Percentiles rank a stretch among this genome's conserved stretches.
These are phyloP conservation scores for Perca flavescens DNA, from an alignment of 2,113 vertebrate genomes.

Conservation along the genomic window DNA sequence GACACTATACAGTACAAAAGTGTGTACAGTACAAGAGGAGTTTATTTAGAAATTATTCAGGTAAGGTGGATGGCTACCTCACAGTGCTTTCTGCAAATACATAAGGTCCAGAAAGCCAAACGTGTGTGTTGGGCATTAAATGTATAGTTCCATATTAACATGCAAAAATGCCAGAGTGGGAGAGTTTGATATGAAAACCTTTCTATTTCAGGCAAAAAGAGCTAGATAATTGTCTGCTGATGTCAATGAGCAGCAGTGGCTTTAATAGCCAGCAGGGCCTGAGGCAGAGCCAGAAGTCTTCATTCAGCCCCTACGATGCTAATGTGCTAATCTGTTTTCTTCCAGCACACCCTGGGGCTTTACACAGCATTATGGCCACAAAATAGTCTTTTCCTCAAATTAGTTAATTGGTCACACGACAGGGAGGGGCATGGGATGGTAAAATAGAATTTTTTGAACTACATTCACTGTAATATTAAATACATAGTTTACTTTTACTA, in stretches of 20 bases:
- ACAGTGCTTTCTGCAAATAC: not conserved
- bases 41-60: not conserved
- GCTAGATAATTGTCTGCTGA: constrained; percentile 23
- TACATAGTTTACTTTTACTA: not conserved
- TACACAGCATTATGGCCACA: constrained; percentile 29
- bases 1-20: not conserved
- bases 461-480: not conserved
- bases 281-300: constrained; percentile 48
- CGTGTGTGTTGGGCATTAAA: not conserved
- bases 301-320: constrained; percentile 43
- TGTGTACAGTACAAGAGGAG: not conserved
- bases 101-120: not conserved
- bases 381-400: constrained; percentile 46
- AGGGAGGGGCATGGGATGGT: not conserved
- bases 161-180: not conserved
- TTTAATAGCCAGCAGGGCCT: constrained; percentile 37
- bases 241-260: constrained; percentile 40
- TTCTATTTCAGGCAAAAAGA: constrained; percentile 19
- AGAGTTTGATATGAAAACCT: constrained; percentile 20
- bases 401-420: constrained; percentile 49
- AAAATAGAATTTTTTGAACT: not conserved
- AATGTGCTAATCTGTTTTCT: constrained; percentile 61
- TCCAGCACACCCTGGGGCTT: constrained; percentile 35
- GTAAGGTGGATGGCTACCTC: not conserved
- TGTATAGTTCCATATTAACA: constrained; percentile 1